Evolutionary conservation across 1,140 invertebrate genomes (phyloP), one percentile per base, ranked within the genome.

Genomic region (Apis cerana): DNA sequence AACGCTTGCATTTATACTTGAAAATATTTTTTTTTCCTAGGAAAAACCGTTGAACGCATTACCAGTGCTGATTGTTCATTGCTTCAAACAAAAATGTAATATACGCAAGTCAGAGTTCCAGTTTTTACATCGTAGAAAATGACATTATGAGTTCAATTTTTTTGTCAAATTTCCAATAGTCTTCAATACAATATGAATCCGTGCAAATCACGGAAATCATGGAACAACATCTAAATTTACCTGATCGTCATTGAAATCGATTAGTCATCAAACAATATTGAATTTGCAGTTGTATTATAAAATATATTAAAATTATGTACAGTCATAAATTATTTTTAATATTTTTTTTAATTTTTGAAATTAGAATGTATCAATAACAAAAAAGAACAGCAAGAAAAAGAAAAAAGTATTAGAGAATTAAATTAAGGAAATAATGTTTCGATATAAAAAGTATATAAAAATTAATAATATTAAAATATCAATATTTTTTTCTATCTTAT

Each of bases 41-140:
- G 65, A 78, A 70, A 59, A 59, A n/a, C 76, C 65, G 76, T 79
- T 79, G 62, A 54, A 52, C 58, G 19, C 76, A 70, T 79, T 59
- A 67, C 75, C 21, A 15, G 15, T 21, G 11, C 33, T 21, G 56
- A 48, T 56, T 50, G 61, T 56, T 48, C 61, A 67, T 75, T 61
- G 71, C 12, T 62, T 4, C 12, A 19, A 43, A 21, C 17, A 75
- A 81, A 59, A 56, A 27, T 19, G 43, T 52, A 50, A 13, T 33
- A 67, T 17, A 4, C 19, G 80, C 80, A 68, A 81, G 80, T 81
- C 54, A 54, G 72, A 75, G 80, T 81, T 61, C 80, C 80, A 81
- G 62, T 81, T 81, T 81, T 81, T 76, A 59, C 59, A 11, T 5
- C 13, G 48, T 68, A 52, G 72, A 81, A 81, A 81, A 81, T 81